Base-by-base conservation (phyloP, 2,888 invertebrate genomes). In the Hydroisotoma schaefferi region DNA sequence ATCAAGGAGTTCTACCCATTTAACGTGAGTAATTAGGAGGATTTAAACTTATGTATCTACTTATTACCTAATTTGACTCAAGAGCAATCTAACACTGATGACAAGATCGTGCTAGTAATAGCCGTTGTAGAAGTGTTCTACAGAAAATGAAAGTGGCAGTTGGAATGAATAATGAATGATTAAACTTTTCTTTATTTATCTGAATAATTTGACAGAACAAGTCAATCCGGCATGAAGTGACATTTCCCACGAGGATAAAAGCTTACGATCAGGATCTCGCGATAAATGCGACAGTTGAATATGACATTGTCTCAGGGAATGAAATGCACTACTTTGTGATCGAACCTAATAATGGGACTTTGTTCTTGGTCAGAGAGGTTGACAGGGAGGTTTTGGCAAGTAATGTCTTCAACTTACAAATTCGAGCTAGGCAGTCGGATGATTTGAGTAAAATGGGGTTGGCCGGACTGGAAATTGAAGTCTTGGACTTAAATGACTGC, bases 1-100 rank as follows among this genome's bases (percentile, higher is more conserved):
- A 85, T 92, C 65, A 83, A 86, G n/a, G 92, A 92, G 75, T 87
- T 87, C 76, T 87, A 86, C 76, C 89, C 90, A 0, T 79, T 90
- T 73, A 83, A 86, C 73, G 90, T 90, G 78, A 83, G 83, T 78
- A 33, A 15, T 33, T 33, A 33, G 8, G 33, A 33, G 33, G 15
- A 15, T 10, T 10, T 10, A n/a, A 6, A 43, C 43, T 10, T 43
- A n/a, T 18, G 12, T 18, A 43, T 43, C n/a, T n/a, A n/a, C n/a
- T n/a, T n/a, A n/a, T n/a, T n/a, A n/a, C n/a, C n/a, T n/a, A n/a
- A n/a, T n/a, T n/a, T n/a, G n/a, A n/a, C n/a, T n/a, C n/a, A n/a
- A n/a, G n/a, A n/a, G n/a, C n/a, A n/a, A n/a, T n/a, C n/a, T n/a
- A n/a, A n/a, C n/a, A n/a, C n/a, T n/a, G n/a, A n/a, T n/a, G n/a